Evolutionary conservation across 2,113 vertebrate species (phyloP), one percentile per base, ranked within the genome.

Genomic region (Amphiprion percula): DNA sequence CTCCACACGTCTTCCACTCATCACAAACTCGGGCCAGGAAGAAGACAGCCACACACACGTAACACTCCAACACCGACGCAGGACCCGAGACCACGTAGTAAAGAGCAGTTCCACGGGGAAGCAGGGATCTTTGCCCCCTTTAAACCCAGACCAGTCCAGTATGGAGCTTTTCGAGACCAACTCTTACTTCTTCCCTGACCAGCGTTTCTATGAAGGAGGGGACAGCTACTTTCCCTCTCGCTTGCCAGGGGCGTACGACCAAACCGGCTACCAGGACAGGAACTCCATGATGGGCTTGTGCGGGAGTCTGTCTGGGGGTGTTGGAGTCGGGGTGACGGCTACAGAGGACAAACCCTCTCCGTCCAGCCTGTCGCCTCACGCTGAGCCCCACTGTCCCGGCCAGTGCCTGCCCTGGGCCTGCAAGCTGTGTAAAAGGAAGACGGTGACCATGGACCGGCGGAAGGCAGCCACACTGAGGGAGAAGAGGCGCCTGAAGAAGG

Each of bases 161-260:
- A 99, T 99, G 98, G 98, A 99, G 96, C 97, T 99, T 89, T 99
- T 99, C 0, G 98, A 99, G 95, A 98, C 98, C 90, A 97, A 97
- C 90, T 96, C 97, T 14, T 99, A 97, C 75, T 99, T 99, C 83
- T 99, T 98, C 83, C 96, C 96, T 7, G 98, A 99, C 44, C 98
- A 98, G 92, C 96, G 97, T 85, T 99, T 98, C 94, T 99, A 97
- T 10, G 98, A 99, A 12, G 96, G 95, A 44, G 92, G 91, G 5
- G 98, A 99, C 67, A 96, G 91, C 91, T 98, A 96, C 85, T 96
- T 97, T 88, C 96, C 96, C 4, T 94, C 96, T 67, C 96, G 97
- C 39, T 88, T 98, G 78, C 95, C 94, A 17, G 92, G 93, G 41
- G 93, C 93, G 24, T 99, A 95, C 0, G 97, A 99, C 65, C 94